Base-by-base conservation (phyloP, 2,797 vertebrate genomes). In the Ctenopoma kingsleyae region DNA sequence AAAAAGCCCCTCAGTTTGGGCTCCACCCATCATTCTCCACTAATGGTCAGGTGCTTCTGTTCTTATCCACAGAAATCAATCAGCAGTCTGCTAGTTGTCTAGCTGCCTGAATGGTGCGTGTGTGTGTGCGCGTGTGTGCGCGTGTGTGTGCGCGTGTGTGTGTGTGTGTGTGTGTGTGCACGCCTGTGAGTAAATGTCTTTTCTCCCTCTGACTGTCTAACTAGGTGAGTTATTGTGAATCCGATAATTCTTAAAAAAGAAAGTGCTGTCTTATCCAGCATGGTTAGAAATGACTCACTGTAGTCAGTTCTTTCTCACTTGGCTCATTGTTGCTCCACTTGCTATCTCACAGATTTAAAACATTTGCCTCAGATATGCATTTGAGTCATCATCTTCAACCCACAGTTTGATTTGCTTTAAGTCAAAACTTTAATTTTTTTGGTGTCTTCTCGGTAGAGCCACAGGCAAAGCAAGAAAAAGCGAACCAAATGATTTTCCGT, bases 41-140 rank as follows among this genome's bases (percentile, higher is more conserved):
- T 81, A 78, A 80, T 78, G 49, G 68, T 91, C 88, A 91, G 88
- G 87, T 89, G 83, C 77, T 87, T 78, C 83, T 84, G 71, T 83
- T 83, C 71, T 58, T 64, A 81, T 32, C 64, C 58, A 50, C 74
- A 77, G 80, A 79, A 86, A 89, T 88, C 86, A 86, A 84, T 89
- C 87, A 90, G 57, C 81, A 87, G 84, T 85, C 81, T 87, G 81
- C 66, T 87, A 13, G 43, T 25, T 85, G 81, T 87, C 86, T 81
- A 8, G 8, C 48, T 55, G 43, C 3, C 30, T 83, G 44, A 80
- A 77, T 80, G 15, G 50, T 44, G 59, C 57, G 38, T 32, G 46
- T 48, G 62, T 30, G 22, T 65, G 57, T 67, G 41, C 46, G 40
- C 32, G 63, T 51, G 52, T 67, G 57, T 64, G 41, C 41, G 44